Percentiles rank a stretch among this genome's conserved stretches.
These are phyloP conservation scores for Lathronympha strigana DNA, from an alignment of 2,888 invertebrate genomes.

Conservation along the genomic window DNA sequence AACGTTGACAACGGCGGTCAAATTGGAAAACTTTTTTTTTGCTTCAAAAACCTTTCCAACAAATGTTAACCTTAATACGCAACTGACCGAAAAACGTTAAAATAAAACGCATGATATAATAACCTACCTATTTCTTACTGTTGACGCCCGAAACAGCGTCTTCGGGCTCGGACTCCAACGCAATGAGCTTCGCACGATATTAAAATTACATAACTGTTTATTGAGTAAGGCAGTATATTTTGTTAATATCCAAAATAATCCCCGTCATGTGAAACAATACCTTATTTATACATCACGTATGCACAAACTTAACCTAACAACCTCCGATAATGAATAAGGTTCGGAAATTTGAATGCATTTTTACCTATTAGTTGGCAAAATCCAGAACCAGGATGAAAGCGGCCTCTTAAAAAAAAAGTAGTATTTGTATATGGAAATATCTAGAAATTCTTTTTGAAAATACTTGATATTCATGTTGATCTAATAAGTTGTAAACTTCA, in stretches of 20 bases:
- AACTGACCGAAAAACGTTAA: background rate
- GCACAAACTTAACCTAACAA: slow-evolving; percentile 45
- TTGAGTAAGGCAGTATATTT: slow-evolving; percentile 63
- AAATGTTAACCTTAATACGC: background rate
- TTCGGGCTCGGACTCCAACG: slow-evolving; percentile 50
- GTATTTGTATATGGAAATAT: too few relatives aligned
- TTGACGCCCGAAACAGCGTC: slow-evolving; percentile 50
- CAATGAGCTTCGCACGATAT: slow-evolving; percentile 43
- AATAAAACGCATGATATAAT: slow-evolving; percentile 29
- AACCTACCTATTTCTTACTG: slow-evolving; percentile 51
- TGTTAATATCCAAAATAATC: slow-evolving; percentile 51
- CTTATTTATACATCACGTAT: slow-evolving; percentile 45
- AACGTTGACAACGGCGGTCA: background rate
- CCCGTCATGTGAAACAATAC: slow-evolving; percentile 46
- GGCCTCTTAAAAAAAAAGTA: too few relatives aligned
- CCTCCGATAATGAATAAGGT: slow-evolving; percentile 49
- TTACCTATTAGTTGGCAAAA: too few relatives aligned
- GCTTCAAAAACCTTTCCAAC: background rate
- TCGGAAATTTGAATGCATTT: too few relatives aligned
- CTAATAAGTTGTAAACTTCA: too few relatives aligned
- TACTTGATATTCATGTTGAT: too few relatives aligned
- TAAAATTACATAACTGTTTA: slow-evolving; percentile 54
- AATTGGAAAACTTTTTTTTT: background rate
- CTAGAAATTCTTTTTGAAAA: too few relatives aligned
- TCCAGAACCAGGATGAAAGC: too few relatives aligned